phyloP scores from a whole-genome alignment of 2,888 invertebrate genomes.

The Acrobasis consociella region DNA sequence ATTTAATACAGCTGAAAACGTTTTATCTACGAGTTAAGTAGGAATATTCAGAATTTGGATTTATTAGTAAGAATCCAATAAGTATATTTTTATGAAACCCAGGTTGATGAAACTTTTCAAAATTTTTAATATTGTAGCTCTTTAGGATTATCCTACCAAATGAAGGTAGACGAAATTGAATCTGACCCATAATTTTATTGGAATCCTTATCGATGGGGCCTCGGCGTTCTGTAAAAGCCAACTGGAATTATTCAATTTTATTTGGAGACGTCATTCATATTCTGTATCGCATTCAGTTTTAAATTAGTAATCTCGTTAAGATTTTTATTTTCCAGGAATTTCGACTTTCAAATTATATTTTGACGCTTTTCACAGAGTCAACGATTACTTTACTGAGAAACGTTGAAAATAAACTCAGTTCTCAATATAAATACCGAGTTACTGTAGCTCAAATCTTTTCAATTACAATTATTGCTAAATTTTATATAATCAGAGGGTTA shows the following conservation, averaged over 20 bases:
- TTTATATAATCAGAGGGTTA: too few species aligned
- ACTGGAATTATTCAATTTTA: slow-evolving; percentile 29
- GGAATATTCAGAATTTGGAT: background rate
- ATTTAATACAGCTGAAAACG: too few species aligned
- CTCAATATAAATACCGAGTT: too few species aligned
- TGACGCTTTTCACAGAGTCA: background rate
- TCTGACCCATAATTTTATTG: slow-evolving; percentile 45
- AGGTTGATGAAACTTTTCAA: slow-evolving; percentile 43
- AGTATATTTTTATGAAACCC: slow-evolving; percentile 28
- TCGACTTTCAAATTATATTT: background rate
- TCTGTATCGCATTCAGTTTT: slow-evolving; percentile 19
- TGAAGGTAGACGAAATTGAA: slow-evolving; percentile 55
- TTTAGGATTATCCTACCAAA: slow-evolving; percentile 52
- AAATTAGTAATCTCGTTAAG: background rate
- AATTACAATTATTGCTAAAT: too few species aligned
- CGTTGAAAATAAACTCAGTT: too few species aligned
- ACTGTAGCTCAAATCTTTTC: too few species aligned
- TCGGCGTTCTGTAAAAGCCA: slow-evolving; percentile 23
- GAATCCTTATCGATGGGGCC: slow-evolving; percentile 29
- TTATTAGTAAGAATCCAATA: slow-evolving; percentile 36
- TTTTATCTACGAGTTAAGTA: too few species aligned
- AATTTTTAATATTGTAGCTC: slow-evolving; percentile 49
- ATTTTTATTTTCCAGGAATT: background rate
- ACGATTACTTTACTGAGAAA: too few species aligned
- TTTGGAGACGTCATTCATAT: slow-evolving; percentile 25